Evolutionary conservation across 2,888 invertebrate genomes (phyloP).

Genomic region (Drosophila prostipennis): DNA sequence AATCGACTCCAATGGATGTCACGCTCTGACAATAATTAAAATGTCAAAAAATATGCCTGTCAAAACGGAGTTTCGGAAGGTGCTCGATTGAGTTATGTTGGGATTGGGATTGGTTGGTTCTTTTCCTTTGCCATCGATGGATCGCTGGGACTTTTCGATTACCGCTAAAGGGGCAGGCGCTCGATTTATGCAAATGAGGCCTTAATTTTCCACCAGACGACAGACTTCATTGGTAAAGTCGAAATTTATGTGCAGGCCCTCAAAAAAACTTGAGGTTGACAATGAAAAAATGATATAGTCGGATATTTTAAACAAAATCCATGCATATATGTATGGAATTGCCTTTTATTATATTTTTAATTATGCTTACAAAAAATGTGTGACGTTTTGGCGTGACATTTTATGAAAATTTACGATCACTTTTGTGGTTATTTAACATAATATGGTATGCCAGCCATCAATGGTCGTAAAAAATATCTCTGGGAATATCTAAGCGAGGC

Average conservation of each 20-base stretch:
- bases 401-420: conserved; percentile 64
- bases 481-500: conserved; percentile 33
- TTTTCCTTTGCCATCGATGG: conserved; percentile 21
- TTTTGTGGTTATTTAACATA: conserved; percentile 69
- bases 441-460: conserved; percentile 48
- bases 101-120: conserved; percentile 13
- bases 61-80: conserved; percentile 61
- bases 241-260: conserved; percentile 62
- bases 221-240: conserved; percentile 53
- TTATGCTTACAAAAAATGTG: conserved; percentile 56
- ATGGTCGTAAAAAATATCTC: conserved; percentile 39
- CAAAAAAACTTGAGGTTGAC: conserved; percentile 44
- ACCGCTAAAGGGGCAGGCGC: conserved; percentile 39
- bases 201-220: conserved; percentile 62
- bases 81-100: conserved; percentile 63
- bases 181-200: conserved; percentile 68
- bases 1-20: conserved; percentile 39
- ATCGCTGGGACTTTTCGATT: conserved; percentile 14
- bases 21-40: conserved; percentile 77
- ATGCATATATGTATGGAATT: conserved; percentile 44
- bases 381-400: conserved; percentile 60
- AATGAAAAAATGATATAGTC: conserved; percentile 23
- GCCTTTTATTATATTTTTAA: conserved; percentile 62
- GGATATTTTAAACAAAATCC: conserved; percentile 44
- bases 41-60: conserved; percentile 73